These are phyloP conservation scores for Novumbra hubbsi DNA, from an alignment of 2,797 vertebrate genomes.

Conservation along the genomic window DNA sequence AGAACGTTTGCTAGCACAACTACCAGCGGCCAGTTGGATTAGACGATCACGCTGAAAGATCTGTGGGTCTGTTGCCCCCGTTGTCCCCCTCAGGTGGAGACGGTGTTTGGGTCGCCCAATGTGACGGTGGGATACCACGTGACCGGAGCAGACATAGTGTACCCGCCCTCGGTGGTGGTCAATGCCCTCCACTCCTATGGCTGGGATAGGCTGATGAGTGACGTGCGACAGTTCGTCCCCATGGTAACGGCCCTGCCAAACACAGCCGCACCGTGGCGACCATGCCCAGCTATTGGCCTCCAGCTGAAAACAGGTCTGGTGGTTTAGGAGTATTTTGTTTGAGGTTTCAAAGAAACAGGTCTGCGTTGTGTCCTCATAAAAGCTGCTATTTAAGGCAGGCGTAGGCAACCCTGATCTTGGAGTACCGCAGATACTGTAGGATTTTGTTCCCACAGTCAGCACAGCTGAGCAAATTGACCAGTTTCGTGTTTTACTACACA, in stretches of 20 bases:
- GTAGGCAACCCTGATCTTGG: no score
- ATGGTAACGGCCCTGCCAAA: slow-evolving; percentile 85
- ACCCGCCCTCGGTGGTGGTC: slow-evolving; percentile 81
- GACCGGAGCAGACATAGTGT: slow-evolving; percentile 80
- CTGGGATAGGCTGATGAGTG: slow-evolving; percentile 82
- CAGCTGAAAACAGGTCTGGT: slow-evolving; percentile 93
- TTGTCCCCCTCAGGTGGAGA: slow-evolving; percentile 69
- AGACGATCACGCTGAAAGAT: slow-evolving; percentile 7
- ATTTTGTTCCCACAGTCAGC: no score
- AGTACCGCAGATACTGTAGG: no score
- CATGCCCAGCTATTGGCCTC: slow-evolving; percentile 80
- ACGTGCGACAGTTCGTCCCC: slow-evolving; percentile 86
- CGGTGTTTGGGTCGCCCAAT: slow-evolving; percentile 81
- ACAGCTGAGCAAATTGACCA: no score
- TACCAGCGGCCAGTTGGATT: background rate
- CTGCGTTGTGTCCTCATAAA: background rate
- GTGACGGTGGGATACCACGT: slow-evolving; percentile 92
- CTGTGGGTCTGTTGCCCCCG: background rate
- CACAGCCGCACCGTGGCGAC: slow-evolving; percentile 82
- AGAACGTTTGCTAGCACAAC: background rate
- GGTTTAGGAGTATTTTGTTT: background rate
- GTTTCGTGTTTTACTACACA: no score
- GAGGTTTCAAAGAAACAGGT: background rate
- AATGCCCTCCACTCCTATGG: slow-evolving; percentile 83
- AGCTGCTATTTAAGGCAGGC: background rate